Conservation (phyloP, 2,113 vertebrate species). For the Eudyptes chrysolophus region DNA sequence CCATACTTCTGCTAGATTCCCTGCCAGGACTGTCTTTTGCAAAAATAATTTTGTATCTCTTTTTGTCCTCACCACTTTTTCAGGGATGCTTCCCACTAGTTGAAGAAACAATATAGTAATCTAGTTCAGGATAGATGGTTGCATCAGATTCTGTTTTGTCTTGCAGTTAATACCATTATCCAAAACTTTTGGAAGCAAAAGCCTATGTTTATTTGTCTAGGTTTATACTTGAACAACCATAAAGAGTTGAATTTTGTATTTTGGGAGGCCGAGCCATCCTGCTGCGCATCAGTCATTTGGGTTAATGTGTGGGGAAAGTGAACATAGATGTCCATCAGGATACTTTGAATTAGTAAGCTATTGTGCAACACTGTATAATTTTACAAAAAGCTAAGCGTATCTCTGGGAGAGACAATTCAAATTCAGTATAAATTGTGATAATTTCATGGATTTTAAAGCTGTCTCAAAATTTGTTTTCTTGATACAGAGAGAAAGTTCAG, state of each 20-base stretch:
- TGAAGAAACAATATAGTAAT: not conserved
- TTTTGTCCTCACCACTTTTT: not conserved
- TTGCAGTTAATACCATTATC: not conserved
- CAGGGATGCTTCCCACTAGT: not conserved
- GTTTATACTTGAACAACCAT: not conserved
- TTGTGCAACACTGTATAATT: not conserved
- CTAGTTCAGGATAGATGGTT: not conserved
- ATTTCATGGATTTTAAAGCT: not conserved
- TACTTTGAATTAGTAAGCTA: not conserved
- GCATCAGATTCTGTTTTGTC: not conserved
- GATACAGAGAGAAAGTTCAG: slow-evolving; percentile 77
- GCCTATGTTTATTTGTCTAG: not conserved
- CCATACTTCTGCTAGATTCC: not conserved
- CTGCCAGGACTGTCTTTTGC: not conserved
- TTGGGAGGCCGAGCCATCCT: not conserved
- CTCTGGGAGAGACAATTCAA: not conserved
- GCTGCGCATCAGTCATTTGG: not conserved
- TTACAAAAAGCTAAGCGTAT: not conserved
- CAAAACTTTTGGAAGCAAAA: not conserved
- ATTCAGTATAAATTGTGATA: not conserved
- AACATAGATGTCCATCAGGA: not conserved
- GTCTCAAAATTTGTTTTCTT: not conserved
- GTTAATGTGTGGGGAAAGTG: not conserved
- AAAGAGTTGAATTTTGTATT: not conserved
- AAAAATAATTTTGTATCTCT: not conserved